Evolutionary conservation across 2,113 vertebrate genomes (phyloP), one percentile per base, ranked within the genome.

Genomic region (Cyprinodon tularosa): DNA sequence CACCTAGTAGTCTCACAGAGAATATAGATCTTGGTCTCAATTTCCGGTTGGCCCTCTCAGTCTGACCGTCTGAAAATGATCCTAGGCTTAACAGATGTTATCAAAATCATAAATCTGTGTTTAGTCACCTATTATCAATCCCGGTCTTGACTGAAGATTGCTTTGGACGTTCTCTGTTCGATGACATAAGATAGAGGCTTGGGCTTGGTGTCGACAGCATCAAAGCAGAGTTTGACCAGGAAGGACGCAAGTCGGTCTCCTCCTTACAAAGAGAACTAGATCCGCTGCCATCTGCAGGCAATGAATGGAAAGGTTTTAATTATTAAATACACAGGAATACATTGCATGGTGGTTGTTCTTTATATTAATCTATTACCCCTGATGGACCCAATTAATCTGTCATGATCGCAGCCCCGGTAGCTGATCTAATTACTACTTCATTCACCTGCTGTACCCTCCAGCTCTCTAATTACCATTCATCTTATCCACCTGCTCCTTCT

Each of bases 121-220:
- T 57, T 57, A 68, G 17, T 87, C 57, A 90, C 90, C 86, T 13
- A 3, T 88, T 76, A 38, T 80, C 70, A 42, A 75, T 72, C 40
- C 68, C 63, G 81, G 78, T 22, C 48, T 83, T 70, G 0, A 40
- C 36, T 62, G 82, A 70, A 22, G 63, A 74, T 45, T 82, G 81
- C 38, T 77, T 77, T 10, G 61, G 64, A 17, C 29, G 20, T 0
- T 76, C 65, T 72, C 75, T 70, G 39, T 48, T 87, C 4, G 38
- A 2, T 0, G 84, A 66, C 29, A 83, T 17, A 4, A 70, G 20
- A 37, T 71, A 67, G 64, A 63, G 66, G 40, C 15, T 72, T 36
- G 67, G 78, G 44, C 48, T 73, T 12, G 71, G 36, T 53, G 74
- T 73, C 12, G 77, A 73, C 44, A 38, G 45, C 59, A 37, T 62